A percentile compares a stretch with the other conserved stretches of the same genome.
These are phyloP conservation scores for Paedocypris sp. DNA, from an alignment of 2,113 vertebrate genomes.

Conservation along the genomic window DNA sequence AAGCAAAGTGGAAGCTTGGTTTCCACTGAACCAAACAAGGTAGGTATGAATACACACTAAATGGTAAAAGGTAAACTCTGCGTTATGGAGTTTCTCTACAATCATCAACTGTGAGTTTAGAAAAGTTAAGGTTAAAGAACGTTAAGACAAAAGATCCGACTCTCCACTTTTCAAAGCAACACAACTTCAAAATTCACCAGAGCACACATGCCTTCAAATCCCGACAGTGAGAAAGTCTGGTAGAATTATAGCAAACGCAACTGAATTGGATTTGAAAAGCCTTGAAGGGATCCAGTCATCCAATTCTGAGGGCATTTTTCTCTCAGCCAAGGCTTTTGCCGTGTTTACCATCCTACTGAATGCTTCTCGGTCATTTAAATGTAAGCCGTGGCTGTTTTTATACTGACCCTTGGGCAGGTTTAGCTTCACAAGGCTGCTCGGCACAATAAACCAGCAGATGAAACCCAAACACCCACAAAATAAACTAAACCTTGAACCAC, in stretches of 20 bases:
- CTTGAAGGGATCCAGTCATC: neutral
- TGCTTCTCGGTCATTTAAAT: neutral
- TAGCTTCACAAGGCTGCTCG: neutral
- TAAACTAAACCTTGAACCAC: slow-evolving; percentile 19
- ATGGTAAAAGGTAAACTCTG: too few species aligned
- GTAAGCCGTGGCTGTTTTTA: neutral
- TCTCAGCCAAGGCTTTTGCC: neutral
- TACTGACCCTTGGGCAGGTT: neutral
- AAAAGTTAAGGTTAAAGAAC: too few species aligned
- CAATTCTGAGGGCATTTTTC: neutral
- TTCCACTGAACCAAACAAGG: too few species aligned
- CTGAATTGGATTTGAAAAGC: neutral
- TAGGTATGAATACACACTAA: too few species aligned
- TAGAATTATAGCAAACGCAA: neutral
- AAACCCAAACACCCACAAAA: slow-evolving; percentile 1
- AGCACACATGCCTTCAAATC: neutral
- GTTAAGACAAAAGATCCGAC: too few species aligned
- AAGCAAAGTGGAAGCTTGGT: too few species aligned
- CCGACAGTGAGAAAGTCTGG: neutral
- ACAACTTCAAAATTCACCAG: too few species aligned
- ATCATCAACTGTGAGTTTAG: too few species aligned
- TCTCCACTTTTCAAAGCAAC: neutral
- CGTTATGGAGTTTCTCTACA: too few species aligned
- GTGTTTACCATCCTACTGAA: neutral
- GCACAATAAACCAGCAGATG: neutral